Evolutionary conservation across 2,113 vertebrate species (phyloP).

Genomic region (Tamias sibiricus): DNA sequence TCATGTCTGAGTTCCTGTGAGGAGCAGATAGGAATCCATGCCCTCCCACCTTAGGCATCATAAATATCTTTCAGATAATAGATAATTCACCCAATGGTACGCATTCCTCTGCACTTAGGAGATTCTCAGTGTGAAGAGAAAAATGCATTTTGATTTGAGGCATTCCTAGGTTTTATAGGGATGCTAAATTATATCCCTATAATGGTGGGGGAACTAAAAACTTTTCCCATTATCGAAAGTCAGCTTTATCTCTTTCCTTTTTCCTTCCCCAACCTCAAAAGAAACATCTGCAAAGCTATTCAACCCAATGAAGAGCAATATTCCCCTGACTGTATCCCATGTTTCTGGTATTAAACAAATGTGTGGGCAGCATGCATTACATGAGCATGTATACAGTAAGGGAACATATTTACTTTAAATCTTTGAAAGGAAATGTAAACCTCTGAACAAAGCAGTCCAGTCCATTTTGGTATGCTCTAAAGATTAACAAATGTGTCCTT

Average conservation of each 20-base stretch:
- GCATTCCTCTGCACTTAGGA: conserved; percentile 77
- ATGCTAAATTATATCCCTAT: conserved; percentile 67
- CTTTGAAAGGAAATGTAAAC: not conserved
- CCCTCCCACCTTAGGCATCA: conserved; percentile 75
- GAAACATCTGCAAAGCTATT: conserved; percentile 41
- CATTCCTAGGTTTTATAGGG: conserved; percentile 78
- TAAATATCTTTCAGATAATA: conserved; percentile 82
- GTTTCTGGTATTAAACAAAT: not conserved
- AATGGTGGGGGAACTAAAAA: conserved; percentile 14
- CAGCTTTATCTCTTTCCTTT: conserved; percentile 53
- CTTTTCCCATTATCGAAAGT: conserved; percentile 16
- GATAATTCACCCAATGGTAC: conserved; percentile 67
- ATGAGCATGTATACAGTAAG: not conserved
- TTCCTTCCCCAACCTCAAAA: not conserved
- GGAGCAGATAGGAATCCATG: conserved; percentile 77
- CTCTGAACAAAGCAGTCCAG: not conserved
- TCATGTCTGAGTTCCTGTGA: conserved; percentile 73
- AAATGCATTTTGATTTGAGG: conserved; percentile 71
- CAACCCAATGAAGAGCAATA: not conserved
- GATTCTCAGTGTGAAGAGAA: conserved; percentile 74
- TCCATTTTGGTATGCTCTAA: not conserved
- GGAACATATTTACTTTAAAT: not conserved
- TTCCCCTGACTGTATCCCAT: not conserved
- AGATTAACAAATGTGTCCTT: conserved; percentile 28
- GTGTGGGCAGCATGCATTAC: not conserved